A percentile compares a stretch with the other conserved stretches of the same genome.
Conservation (phyloP, 2,888 invertebrate genomes). For the Stegophylla sp. region DNA sequence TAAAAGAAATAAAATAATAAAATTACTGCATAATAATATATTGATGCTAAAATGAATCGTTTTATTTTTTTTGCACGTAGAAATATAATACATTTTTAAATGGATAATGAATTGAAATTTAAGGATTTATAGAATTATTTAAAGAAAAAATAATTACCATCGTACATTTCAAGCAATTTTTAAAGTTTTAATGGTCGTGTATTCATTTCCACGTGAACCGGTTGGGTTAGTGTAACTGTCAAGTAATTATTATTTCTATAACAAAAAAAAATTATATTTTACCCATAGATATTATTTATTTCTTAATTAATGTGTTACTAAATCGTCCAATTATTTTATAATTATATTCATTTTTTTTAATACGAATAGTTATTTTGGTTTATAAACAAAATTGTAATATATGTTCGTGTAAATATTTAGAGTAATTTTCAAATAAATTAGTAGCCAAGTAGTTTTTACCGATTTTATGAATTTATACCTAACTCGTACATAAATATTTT, state of each 20-base stretch:
- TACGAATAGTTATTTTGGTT: too few relatives aligned
- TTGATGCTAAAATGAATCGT: not conserved
- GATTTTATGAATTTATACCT: too few relatives aligned
- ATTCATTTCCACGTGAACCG: constrained; percentile 8
- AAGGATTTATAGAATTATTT: constrained; percentile 10
- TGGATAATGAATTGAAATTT: not conserved
- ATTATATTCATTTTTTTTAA: too few relatives aligned
- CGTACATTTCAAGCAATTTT: not conserved
- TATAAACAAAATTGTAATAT: too few relatives aligned
- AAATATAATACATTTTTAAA: not conserved
- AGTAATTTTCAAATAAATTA: too few relatives aligned
- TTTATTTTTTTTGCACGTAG: not conserved
- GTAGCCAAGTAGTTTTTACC: too few relatives aligned
- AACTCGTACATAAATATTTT: not conserved
- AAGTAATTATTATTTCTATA: not conserved
- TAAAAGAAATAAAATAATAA: too few relatives aligned
- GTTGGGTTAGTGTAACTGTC: not conserved
- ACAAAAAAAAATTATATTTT: not conserved
- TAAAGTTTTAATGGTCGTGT: not conserved
- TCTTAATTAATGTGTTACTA: too few relatives aligned
- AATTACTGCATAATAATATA: too few relatives aligned
- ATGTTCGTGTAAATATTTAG: too few relatives aligned
- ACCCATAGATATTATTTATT: not conserved
- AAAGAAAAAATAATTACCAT: constrained; percentile 6
- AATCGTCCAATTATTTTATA: too few relatives aligned